Conservation (phyloP, 1,140 invertebrate genomes). For the Brachionus koreanus region DNA sequence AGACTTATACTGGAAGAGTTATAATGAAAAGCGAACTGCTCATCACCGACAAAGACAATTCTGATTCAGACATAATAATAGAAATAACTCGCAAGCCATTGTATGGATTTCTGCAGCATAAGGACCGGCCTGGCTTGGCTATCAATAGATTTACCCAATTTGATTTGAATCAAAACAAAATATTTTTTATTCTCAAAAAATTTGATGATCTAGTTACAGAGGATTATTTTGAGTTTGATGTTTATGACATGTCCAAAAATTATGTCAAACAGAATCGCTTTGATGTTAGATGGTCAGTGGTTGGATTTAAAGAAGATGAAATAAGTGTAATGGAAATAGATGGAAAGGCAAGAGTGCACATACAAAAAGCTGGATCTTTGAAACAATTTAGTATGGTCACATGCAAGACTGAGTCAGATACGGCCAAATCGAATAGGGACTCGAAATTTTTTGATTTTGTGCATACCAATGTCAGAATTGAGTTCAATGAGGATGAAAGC, state of each 20-base stretch:
- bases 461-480: slow-evolving; percentile 48
- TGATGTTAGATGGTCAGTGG: slow-evolving; percentile 54
- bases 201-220: slow-evolving; percentile 46
- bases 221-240: slow-evolving; percentile 55
- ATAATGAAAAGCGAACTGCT: slow-evolving; percentile 25
- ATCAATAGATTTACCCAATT: slow-evolving; percentile 21
- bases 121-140: background rate
- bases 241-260: slow-evolving; percentile 53
- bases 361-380: slow-evolving; percentile 52
- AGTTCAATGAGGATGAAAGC: slow-evolving; percentile 56
- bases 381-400: slow-evolving; percentile 54
- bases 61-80: background rate
- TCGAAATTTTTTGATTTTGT: background rate
- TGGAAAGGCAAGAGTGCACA: slow-evolving; percentile 51
- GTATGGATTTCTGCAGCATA: slow-evolving; percentile 5
- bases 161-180: slow-evolving; percentile 51
- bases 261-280: slow-evolving; percentile 51
- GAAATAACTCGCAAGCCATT: background rate
- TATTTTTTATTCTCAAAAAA: slow-evolving; percentile 51
- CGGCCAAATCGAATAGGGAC: slow-evolving; percentile 47
- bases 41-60: background rate
- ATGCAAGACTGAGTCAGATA: slow-evolving; percentile 49
- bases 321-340: slow-evolving; percentile 52
- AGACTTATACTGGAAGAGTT: background rate
- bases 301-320: slow-evolving; percentile 49